Percentiles rank a stretch among this genome's conserved stretches.
Evolutionary conservation across 2,797 vertebrate species (phyloP).

Genomic region (Leontopithecus rosalia): DNA sequence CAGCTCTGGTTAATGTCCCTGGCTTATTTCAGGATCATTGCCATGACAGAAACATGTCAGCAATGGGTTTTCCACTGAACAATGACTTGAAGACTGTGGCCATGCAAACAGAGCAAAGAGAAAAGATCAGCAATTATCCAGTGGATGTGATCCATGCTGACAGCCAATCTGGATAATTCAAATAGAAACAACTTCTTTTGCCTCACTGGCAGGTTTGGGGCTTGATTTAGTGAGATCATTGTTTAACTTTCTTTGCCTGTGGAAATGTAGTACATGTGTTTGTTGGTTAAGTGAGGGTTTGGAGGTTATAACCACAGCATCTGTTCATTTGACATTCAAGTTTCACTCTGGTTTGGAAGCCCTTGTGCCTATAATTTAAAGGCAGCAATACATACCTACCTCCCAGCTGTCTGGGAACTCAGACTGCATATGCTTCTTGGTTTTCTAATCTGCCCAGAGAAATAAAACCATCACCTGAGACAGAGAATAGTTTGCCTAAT

Average conservation of each 20-base stretch:
- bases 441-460: slow-evolving; percentile 71
- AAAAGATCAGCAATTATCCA: slow-evolving; percentile 59
- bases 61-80: slow-evolving; percentile 74
- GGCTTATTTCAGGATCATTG: slow-evolving; percentile 75
- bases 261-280: slow-evolving; percentile 58
- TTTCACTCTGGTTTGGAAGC: slow-evolving; percentile 55
- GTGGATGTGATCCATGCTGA: slow-evolving; percentile 63
- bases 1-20: slow-evolving; percentile 82
- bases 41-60: slow-evolving; percentile 81
- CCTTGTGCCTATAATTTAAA: slow-evolving; percentile 62
- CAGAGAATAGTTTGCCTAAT: slow-evolving; percentile 69
- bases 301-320: slow-evolving; percentile 57
- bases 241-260: slow-evolving; percentile 67
- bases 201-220: slow-evolving; percentile 40
- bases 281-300: slow-evolving; percentile 62
- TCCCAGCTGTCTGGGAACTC: slow-evolving; percentile 65
- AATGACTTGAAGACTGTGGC: slow-evolving; percentile 28
- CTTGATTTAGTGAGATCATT: slow-evolving; percentile 61
- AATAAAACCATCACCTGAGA: slow-evolving; percentile 73
- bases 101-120: slow-evolving; percentile 29
- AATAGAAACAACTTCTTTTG: slow-evolving; percentile 67
- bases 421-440: slow-evolving; percentile 58
- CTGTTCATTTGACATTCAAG: slow-evolving; percentile 66
- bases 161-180: slow-evolving; percentile 72
- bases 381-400: slow-evolving; percentile 30